Conservation (phyloP, 2,113 vertebrate species). For the Candoia aspera region DNA sequence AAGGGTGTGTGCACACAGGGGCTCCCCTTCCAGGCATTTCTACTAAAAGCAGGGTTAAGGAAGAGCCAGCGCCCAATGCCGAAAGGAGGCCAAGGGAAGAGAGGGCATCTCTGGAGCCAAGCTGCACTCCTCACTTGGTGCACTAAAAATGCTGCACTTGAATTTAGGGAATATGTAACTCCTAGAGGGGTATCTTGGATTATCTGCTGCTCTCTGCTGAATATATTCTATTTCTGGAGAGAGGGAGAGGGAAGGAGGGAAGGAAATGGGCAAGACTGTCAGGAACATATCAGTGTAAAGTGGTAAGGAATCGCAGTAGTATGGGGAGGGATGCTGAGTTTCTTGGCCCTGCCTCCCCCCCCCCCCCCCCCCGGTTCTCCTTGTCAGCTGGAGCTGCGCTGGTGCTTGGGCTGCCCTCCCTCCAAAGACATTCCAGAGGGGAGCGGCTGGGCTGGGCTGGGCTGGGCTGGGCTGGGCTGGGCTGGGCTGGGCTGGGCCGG, state of each 20-base stretch:
- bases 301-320: neutral
- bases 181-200: neutral
- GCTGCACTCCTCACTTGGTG: neutral
- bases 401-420: neutral
- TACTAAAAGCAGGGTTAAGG: neutral
- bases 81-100: neutral
- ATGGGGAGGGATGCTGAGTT: neutral
- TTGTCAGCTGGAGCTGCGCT: neutral
- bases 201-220: neutral
- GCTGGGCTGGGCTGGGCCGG: too few relatives aligned
- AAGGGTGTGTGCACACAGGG: neutral
- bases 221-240: neutral
- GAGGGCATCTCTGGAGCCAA: neutral
- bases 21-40: neutral
- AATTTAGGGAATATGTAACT: neutral
- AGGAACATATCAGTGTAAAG: neutral
- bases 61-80: neutral
- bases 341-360: neutral
- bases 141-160: neutral
- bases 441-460: neutral
- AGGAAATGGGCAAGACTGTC: neutral
- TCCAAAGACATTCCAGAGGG: neutral
- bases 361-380: neutral
- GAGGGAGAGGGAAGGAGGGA: neutral
- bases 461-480: neutral